Evolutionary conservation across 2,797 vertebrate species (phyloP).

Genomic region (Lepus townsendii): DNA sequence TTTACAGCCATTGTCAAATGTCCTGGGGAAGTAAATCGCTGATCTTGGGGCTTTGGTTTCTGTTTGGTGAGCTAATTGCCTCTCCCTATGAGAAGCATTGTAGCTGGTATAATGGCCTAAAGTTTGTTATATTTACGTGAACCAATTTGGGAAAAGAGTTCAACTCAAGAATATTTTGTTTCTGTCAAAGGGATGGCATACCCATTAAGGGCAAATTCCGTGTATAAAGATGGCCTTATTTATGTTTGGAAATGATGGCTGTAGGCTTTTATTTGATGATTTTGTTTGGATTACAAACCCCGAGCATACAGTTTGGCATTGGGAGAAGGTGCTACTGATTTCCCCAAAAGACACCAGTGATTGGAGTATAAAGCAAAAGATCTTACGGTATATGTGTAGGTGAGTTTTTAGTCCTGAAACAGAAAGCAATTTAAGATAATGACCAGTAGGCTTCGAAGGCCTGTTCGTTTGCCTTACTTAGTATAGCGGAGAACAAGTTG

Average conservation of each 20-base stretch:
- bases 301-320: conserved; percentile 71
- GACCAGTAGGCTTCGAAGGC: conserved; percentile 31
- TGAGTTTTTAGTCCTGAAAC: conserved; percentile 15
- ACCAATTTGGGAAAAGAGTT: conserved; percentile 78
- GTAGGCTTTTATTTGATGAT: conserved; percentile 79
- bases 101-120: conserved; percentile 50
- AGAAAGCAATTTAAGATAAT: conserved; percentile 56
- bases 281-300: conserved; percentile 82
- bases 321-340: background rate
- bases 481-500: background rate
- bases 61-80: conserved; percentile 76
- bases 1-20: conserved; percentile 67
- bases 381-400: background rate
- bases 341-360: background rate
- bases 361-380: conserved; percentile 48
- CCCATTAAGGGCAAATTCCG: conserved; percentile 66
- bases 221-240: conserved; percentile 84
- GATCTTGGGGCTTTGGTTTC: conserved; percentile 39
- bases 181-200: conserved; percentile 75
- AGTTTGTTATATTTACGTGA: conserved; percentile 79
- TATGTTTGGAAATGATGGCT: conserved; percentile 82
- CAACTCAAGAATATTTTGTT: conserved; percentile 77
- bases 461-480: conserved; percentile 24
- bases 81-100: conserved; percentile 43
- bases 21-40: conserved; percentile 63